A percentile compares a stretch with the other conserved stretches of the same genome.
These are phyloP conservation scores for Luidia sarsii DNA, from an alignment of 53 echinoderm and acorn worm genomes.

Conservation along the genomic window DNA sequence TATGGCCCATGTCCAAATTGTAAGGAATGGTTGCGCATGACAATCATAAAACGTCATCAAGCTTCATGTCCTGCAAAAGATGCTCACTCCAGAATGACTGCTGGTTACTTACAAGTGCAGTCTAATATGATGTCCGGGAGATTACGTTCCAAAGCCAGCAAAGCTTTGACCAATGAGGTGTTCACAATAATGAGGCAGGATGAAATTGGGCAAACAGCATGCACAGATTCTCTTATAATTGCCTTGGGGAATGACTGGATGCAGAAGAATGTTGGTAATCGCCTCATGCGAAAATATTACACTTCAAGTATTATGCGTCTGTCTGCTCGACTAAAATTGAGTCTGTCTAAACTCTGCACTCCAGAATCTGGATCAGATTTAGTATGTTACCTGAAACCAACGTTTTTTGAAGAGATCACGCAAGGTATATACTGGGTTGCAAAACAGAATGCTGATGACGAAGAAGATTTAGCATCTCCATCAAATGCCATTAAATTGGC, in stretches of 20 bases:
- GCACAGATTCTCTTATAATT: constrained; percentile 34
- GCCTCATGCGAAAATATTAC: constrained; percentile 61
- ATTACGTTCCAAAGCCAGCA: constrained; percentile 27
- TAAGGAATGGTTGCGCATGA: constrained; percentile 53
- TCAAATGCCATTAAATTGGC: constrained; percentile 62
- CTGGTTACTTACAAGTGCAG: constrained; percentile 42
- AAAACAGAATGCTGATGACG: constrained; percentile 47
- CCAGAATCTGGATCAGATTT: constrained; percentile 33
- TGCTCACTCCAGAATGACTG: not conserved
- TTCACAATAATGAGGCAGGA: constrained; percentile 44
- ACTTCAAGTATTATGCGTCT: constrained; percentile 61
- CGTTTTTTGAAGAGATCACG: constrained; percentile 29
- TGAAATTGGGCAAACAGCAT: constrained; percentile 29
- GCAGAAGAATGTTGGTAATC: constrained; percentile 51
- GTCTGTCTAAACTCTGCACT: constrained; percentile 27
- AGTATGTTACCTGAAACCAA: constrained; percentile 15
- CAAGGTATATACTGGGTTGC: constrained; percentile 39
- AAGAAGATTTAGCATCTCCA: constrained; percentile 46
- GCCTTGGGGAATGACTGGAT: constrained; percentile 58
- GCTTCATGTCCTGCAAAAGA: constrained; percentile 30
- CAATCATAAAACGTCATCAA: constrained; percentile 47
- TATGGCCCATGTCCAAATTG: constrained; percentile 67
- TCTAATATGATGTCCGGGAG: constrained; percentile 43
- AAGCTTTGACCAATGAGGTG: constrained; percentile 34
- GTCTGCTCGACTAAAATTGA: constrained; percentile 36